phyloP scores from a whole-genome alignment of 1,140 invertebrate genomes.

The Rhopalosiphum maidis region DNA sequence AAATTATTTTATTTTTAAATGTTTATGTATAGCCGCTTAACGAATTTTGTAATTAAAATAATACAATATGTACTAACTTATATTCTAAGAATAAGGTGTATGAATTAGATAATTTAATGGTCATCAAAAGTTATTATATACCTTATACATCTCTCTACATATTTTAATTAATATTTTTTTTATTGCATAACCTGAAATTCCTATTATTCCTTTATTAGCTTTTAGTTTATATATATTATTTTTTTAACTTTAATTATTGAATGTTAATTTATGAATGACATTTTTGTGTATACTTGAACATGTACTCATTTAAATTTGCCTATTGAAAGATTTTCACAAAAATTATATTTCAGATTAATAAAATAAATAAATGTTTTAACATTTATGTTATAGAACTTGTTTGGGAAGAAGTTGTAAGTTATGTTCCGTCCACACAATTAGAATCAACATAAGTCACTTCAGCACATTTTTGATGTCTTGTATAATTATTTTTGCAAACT shows the following conservation, averaged over 20 bases:
- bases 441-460: not conserved
- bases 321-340: no score
- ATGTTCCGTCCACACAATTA: conserved; percentile 43
- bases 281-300: no score
- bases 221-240: no score
- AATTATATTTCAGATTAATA: not conserved
- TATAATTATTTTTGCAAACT: conserved; percentile 15
- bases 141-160: not conserved
- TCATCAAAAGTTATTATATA: not conserved
- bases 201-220: no score
- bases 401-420: conserved; percentile 50
- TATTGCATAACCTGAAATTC: not conserved
- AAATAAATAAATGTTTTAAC: not conserved
- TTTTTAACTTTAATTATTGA: no score
- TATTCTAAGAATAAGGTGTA: no score
- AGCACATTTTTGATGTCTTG: not conserved
- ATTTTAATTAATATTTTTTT: not conserved
- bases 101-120: not conserved
- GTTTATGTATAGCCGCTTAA: no score
- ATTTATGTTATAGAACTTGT: conserved; percentile 47
- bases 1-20: no score
- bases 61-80: no score
- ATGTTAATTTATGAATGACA: no score
- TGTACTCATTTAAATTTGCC: no score
- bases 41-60: no score